Evolutionary conservation across 2,797 vertebrate genomes (phyloP).

Genomic region (Hoplostethus atlanticus): DNA sequence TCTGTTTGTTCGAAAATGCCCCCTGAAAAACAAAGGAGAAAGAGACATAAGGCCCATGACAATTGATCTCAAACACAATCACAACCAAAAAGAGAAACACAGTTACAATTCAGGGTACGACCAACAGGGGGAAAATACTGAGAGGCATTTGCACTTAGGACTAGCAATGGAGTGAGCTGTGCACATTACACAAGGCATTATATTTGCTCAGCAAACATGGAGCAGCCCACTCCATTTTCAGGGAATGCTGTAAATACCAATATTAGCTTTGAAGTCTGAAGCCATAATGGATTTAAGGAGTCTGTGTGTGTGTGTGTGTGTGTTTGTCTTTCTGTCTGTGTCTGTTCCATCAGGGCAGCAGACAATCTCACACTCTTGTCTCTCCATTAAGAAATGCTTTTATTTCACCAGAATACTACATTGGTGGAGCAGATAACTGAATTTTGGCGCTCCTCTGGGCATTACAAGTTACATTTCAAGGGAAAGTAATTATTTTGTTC

Average conservation of each 20-base stretch:
- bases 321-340: constrained; percentile 24
- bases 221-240: constrained; percentile 66
- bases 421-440: constrained; percentile 43
- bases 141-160: constrained; percentile 55
- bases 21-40: constrained; percentile 84
- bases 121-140: constrained; percentile 53
- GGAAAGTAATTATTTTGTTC: constrained; percentile 27
- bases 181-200: constrained; percentile 62
- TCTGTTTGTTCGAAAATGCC: constrained; percentile 98
- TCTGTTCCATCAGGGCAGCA: constrained; percentile 71
- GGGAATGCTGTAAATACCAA: constrained; percentile 61
- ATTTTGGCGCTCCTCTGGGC: constrained; percentile 33
- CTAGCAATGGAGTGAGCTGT: constrained; percentile 42
- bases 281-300: constrained; percentile 78
- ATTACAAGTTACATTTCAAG: constrained; percentile 53
- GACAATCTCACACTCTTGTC: constrained; percentile 67
- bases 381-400: constrained; percentile 74
- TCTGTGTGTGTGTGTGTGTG: constrained; percentile 28
- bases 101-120: constrained; percentile 29
- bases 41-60: constrained; percentile 27
- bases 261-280: constrained; percentile 81
- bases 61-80: constrained; percentile 31
- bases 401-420: constrained; percentile 62
- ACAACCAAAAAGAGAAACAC: constrained; percentile 32
- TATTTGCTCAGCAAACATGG: constrained; percentile 75